These are phyloP conservation scores for Paraplagusia blochii DNA, from an alignment of 2,113 vertebrate species.

Conservation along the genomic window DNA sequence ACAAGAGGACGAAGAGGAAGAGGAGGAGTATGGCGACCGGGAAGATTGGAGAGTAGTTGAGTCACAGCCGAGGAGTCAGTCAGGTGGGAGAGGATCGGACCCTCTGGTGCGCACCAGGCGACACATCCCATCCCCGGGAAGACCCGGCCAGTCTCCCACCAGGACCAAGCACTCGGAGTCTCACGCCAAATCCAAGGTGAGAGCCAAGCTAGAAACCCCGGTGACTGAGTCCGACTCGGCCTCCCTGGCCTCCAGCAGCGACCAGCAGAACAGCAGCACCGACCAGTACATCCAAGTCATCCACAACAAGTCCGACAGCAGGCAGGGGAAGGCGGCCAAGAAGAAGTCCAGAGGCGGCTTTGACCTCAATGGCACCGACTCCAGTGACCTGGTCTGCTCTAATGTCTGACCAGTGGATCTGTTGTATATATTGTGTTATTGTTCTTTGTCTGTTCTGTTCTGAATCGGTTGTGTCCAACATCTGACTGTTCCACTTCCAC, in stretches of 20 bases:
- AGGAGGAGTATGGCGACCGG: constrained; percentile 64
- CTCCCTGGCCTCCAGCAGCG: constrained; percentile 88
- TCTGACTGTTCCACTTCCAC: too few species aligned
- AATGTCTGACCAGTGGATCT: constrained; percentile 79
- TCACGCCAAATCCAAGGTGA: constrained; percentile 73
- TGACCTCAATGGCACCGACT: constrained; percentile 64
- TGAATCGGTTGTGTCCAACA: too few species aligned
- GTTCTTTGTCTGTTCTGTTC: too few species aligned
- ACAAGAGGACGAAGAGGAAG: constrained; percentile 64
- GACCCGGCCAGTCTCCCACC: constrained; percentile 28
- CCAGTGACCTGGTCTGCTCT: constrained; percentile 84
- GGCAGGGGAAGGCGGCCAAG: constrained; percentile 64
- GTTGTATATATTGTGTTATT: too few species aligned
- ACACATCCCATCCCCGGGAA: constrained; percentile 44
- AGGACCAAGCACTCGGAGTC: constrained; percentile 59
- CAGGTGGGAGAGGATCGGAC: constrained; percentile 62
- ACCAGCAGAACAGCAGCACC: constrained; percentile 85
- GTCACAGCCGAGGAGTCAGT: constrained; percentile 55
- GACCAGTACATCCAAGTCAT: constrained; percentile 89
- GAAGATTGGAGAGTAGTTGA: constrained; percentile 59
- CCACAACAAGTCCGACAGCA: constrained; percentile 75
- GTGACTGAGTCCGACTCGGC: constrained; percentile 86
- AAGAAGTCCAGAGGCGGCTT: constrained; percentile 74
- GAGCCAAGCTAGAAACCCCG: constrained; percentile 73
- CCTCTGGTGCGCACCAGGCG: constrained; percentile 38